Evolutionary conservation across 2,888 invertebrate species (phyloP).

Genomic region (Ecdyonurus torrentis): DNA sequence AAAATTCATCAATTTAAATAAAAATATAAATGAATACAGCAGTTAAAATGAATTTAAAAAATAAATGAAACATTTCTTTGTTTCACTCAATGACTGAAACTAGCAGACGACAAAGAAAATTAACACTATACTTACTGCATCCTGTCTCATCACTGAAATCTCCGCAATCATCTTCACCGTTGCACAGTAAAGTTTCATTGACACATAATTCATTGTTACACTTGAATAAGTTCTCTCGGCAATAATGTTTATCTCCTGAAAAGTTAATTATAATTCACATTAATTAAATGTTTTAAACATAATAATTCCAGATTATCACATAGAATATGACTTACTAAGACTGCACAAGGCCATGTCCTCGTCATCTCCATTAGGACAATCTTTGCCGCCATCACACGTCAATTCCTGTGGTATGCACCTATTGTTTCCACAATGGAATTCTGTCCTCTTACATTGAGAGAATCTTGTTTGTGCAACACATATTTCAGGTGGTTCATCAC

Average conservation of each 20-base stretch:
- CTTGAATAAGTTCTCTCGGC: constrained; percentile 33
- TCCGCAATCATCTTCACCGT: constrained; percentile 57
- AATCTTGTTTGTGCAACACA: constrained; percentile 11
- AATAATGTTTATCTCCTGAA: too few species aligned
- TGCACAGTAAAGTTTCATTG: constrained; percentile 44
- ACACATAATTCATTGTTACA: constrained; percentile 62
- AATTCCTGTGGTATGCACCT: constrained; percentile 45
- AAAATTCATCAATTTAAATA: too few species aligned
- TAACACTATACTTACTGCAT: constrained; percentile 41
- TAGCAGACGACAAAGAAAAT: too few species aligned
- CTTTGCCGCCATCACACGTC: constrained; percentile 53
- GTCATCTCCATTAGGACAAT: constrained; percentile 53
- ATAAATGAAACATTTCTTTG: too few species aligned
- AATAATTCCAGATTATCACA: too few species aligned
- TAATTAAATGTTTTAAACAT: too few species aligned
- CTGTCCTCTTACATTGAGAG: constrained; percentile 21
- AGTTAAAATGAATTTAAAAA: too few species aligned
- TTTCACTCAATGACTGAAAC: too few species aligned
- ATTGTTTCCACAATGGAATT: constrained; percentile 43
- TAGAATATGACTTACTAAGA: constrained; percentile 12
- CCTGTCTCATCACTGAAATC: constrained; percentile 40
- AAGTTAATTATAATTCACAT: too few species aligned
- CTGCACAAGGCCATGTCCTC: constrained; percentile 30
- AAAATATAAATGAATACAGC: too few species aligned
- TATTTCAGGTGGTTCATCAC: constrained; percentile 19